These are phyloP conservation scores for Drosophila anomalipes DNA, from an alignment of 2,888 invertebrate species.

Conservation along the genomic window DNA sequence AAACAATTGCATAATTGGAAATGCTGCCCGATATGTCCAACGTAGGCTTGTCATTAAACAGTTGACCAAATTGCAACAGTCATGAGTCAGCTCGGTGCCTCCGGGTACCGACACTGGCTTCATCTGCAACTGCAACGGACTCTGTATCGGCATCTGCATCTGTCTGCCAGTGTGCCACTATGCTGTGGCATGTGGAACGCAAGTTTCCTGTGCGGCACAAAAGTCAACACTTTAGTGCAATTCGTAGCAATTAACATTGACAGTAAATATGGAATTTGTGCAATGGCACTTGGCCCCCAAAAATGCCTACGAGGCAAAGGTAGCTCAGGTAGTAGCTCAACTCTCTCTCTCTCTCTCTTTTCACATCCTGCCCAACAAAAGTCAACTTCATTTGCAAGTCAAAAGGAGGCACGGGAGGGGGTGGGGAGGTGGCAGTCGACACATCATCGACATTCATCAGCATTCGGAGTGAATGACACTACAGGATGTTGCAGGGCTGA, in stretches of 20 bases:
- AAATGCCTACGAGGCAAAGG: slow-evolving; percentile 74
- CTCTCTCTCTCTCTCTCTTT: slow-evolving; percentile 1
- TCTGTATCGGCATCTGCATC: slow-evolving; percentile 1
- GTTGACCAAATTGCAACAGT: slow-evolving; percentile 58
- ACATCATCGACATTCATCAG: slow-evolving; percentile 65
- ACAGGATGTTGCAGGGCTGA: slow-evolving; percentile 55
- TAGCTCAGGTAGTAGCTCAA: slow-evolving; percentile 19
- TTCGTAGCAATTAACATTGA: slow-evolving; percentile 78
- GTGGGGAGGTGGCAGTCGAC: slow-evolving; percentile 13
- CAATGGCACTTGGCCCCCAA: slow-evolving; percentile 52
- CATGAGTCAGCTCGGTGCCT: slow-evolving; percentile 23
- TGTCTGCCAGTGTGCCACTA: not conserved
- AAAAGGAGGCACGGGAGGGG: not conserved
- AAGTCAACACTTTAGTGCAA: slow-evolving; percentile 80
- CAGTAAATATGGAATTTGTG: slow-evolving; percentile 80
- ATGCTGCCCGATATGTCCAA: slow-evolving; percentile 48
- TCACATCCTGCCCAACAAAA: slow-evolving; percentile 59
- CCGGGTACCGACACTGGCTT: not conserved
- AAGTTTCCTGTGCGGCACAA: slow-evolving; percentile 69
- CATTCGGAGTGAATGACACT: slow-evolving; percentile 42
- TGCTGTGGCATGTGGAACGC: slow-evolving; percentile 57
- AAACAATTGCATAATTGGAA: slow-evolving; percentile 63
- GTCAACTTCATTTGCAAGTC: slow-evolving; percentile 76
- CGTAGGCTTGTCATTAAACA: slow-evolving; percentile 51
- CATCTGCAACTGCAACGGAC: not conserved